Percentiles rank a stretch among this genome's conserved stretches.
Evolutionary conservation across 37 sponge, comb jelly and placozoan genomes (phyloP).

Genomic region (Beroe ovata): DNA sequence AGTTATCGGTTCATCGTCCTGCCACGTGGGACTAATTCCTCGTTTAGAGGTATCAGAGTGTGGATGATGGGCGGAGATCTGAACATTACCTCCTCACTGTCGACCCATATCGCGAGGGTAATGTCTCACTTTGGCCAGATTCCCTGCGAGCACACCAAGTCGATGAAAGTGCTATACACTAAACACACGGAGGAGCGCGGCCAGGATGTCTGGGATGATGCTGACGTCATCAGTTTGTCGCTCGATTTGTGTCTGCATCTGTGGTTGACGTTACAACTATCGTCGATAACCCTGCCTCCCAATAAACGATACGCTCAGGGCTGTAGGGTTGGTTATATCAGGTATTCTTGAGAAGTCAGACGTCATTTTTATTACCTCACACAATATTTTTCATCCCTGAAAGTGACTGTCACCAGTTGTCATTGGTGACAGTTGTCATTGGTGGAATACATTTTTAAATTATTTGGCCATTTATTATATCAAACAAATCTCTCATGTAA

Average conservation of each 20-base stretch:
- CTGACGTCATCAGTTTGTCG: slow-evolving; percentile 21
- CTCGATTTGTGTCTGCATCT: slow-evolving; percentile 54
- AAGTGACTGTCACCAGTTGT: too few relatives aligned
- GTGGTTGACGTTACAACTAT: slow-evolving; percentile 49
- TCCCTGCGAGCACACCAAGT: slow-evolving; percentile 6
- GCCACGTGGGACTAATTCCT: slow-evolving; percentile 5
- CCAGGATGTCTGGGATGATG: slow-evolving; percentile 49
- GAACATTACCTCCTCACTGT: slow-evolving; percentile 34
- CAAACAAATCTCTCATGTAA: too few relatives aligned
- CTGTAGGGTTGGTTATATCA: slow-evolving; percentile 50
- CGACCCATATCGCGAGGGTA: background rate
- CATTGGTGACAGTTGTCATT: too few relatives aligned
- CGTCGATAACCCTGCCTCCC: slow-evolving; percentile 48
- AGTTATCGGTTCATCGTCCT: slow-evolving; percentile 39
- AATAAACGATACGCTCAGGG: slow-evolving; percentile 61
- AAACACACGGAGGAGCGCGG: background rate
- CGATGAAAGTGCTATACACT: slow-evolving; percentile 60
- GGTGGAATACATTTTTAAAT: too few relatives aligned
- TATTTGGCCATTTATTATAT: too few relatives aligned
- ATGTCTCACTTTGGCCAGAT: background rate
- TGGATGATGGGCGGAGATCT: slow-evolving; percentile 68
- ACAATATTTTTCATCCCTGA: too few relatives aligned
- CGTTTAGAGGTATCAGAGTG: slow-evolving; percentile 54
- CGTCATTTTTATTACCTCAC: too few relatives aligned
- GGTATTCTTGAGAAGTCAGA: slow-evolving; percentile 31